Evolutionary conservation across 2,797 vertebrate species (phyloP), one percentile per base, ranked within the genome.

Genomic region (Ctenopoma kingsleyae): DNA sequence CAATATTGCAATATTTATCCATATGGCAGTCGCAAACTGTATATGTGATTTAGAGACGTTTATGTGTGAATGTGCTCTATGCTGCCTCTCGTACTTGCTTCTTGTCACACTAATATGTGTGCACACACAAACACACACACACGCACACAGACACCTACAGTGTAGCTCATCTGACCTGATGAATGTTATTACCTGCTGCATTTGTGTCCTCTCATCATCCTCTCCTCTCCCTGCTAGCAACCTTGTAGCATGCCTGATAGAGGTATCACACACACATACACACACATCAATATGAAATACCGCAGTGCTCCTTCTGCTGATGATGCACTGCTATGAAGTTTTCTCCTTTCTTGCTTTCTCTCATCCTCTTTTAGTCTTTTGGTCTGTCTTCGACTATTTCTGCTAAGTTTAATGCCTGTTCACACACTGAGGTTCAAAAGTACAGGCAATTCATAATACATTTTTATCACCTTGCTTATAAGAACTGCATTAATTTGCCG

Each of bases 391-490:
- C 23, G 3, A 61, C 54, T 27, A 10, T 53, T 74, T 64, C 46
- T 35, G 38, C 43, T 61, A 49, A 71, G 63, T 89, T 80, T 74
- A 88, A 83, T 83, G 74, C 58, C 63, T 76, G 81, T 84, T 75
- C 46, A 54, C 67, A 62, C 43, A 70, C 48, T n/a, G 30, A 60
- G 53, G 83, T 87, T 88, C 76, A 89, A 85, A 84, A 89, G 83
- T 89, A 82, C 79, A 87, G 53, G 50, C 44, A n/a, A 80, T 81
- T 90, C 65, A 80, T 81, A 82, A 79, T 75, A 65, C 76, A 86
- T 83, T 86, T 91, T 87, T 89, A 88, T 87, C 81, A 86, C 82
- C 78, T 85, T 84, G 65, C 83, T 88, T 87, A 76, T 78, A 75
- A 58, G 83, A 87, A 80, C 52, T 68, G 67, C 77, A 85, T 83